A percentile compares a stretch with the other conserved stretches of the same genome.
phyloP scores from a whole-genome alignment of 53 echinoderm and acorn worm genomes.

The Temnopleurus reevesii region DNA sequence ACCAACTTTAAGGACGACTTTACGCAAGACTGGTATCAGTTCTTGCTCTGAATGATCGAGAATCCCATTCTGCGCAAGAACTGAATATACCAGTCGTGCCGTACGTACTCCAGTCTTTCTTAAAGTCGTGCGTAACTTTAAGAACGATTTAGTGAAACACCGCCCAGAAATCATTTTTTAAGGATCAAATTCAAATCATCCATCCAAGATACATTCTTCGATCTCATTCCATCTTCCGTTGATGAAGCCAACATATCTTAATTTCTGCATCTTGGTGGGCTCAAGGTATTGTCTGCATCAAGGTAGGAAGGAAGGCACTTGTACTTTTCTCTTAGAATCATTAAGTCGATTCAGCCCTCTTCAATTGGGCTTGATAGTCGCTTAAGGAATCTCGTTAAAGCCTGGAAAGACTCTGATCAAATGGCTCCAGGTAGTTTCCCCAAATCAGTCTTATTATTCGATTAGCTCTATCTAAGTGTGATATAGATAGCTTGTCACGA shows the following conservation, averaged over 20 bases:
- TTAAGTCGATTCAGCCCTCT: conserved; percentile 12
- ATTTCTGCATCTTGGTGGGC: background rate
- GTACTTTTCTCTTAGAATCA: conserved; percentile 44
- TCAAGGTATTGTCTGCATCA: background rate
- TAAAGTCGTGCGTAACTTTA: no score
- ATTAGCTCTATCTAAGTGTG: conserved; percentile 58
- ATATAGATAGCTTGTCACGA: conserved; percentile 58
- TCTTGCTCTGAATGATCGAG: no score
- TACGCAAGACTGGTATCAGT: no score
- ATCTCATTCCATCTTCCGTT: background rate
- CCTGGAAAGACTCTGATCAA: background rate
- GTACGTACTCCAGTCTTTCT: background rate
- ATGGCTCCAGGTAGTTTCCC: conserved; percentile 30
- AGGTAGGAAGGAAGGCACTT: background rate
- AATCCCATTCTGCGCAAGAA: no score
- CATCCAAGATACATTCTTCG: background rate
- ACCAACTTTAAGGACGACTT: no score
- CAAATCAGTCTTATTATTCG: conserved; percentile 53
- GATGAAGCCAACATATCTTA: background rate
- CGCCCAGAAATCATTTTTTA: no score
- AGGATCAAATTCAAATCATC: no score
- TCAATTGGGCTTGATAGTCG: conserved; percentile 53
- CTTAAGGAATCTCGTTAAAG: conserved; percentile 31
- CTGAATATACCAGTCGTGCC: no score
- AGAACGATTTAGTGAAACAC: no score